A percentile compares a stretch with the other conserved stretches of the same genome.
phyloP scores from a whole-genome alignment of 2,888 invertebrate species.

The Cephus sareptanus region DNA sequence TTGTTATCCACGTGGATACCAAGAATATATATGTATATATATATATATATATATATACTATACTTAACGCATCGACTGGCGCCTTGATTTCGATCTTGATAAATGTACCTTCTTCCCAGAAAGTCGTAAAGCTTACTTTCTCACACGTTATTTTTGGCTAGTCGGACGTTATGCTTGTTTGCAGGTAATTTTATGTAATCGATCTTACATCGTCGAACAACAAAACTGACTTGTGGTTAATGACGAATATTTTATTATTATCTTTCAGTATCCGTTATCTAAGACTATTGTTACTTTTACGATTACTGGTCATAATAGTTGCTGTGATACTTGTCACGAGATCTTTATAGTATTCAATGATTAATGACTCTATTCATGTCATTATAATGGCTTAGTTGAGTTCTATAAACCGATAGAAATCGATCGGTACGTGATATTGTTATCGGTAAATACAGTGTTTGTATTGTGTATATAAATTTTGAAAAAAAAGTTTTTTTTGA shows the following conservation, averaged over 20 bases:
- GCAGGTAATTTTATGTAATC: neutral
- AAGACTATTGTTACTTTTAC: neutral
- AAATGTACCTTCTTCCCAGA: neutral
- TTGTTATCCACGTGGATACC: neutral
- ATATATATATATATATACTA: neutral
- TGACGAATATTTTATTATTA: neutral
- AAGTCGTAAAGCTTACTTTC: neutral
- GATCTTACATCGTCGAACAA: neutral
- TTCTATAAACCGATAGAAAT: neutral
- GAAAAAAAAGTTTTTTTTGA: neutral
- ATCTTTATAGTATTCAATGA: neutral
- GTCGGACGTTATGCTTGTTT: neutral
- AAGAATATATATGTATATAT: too few relatives aligned
- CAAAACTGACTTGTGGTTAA: neutral
- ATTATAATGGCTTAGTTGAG: neutral
- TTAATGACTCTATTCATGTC: neutral
- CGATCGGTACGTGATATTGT: neutral
- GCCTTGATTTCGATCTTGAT: neutral
- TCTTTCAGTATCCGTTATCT: neutral
- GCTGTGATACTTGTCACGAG: neutral
- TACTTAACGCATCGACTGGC: neutral
- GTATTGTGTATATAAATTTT: neutral
- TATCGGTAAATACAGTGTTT: neutral
- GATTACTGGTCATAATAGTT: neutral
- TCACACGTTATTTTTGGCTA: neutral